Conservation (phyloP, 2,113 vertebrate genomes). For the Petaurus breviceps region DNA sequence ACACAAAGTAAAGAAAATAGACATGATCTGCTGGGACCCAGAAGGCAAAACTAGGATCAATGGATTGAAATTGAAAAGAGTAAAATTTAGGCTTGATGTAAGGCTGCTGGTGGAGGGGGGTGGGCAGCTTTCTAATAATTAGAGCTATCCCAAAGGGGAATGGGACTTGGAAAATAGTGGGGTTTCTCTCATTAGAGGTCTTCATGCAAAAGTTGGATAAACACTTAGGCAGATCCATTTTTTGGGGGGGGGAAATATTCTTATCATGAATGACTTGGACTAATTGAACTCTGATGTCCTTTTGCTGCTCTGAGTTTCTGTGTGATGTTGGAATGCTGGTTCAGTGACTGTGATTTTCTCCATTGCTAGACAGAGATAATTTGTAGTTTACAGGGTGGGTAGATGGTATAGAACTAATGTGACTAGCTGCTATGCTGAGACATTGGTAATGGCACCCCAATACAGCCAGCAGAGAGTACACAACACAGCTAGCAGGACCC, state of each 20-base stretch:
- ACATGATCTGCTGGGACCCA: neutral
- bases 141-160: neutral
- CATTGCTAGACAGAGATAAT: neutral
- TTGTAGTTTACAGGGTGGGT: neutral
- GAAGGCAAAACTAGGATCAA: neutral
- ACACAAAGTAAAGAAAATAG: neutral
- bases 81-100: neutral
- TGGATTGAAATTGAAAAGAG: neutral
- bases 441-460: neutral
- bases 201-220: neutral
- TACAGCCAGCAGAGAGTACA: neutral
- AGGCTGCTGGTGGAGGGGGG: neutral
- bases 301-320: neutral
- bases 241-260: neutral
- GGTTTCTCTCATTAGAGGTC: neutral
- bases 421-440: neutral
- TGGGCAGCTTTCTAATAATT: neutral
- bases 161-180: neutral
- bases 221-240: neutral
- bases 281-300: neutral
- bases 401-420: neutral
- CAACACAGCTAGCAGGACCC: neutral
- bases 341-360: neutral
- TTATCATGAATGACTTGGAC: neutral
- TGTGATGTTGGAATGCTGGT: neutral